Evolutionary conservation across 2,888 invertebrate species (phyloP), one percentile per base, ranked within the genome.

Genomic region (Diloba caeruleocephala): DNA sequence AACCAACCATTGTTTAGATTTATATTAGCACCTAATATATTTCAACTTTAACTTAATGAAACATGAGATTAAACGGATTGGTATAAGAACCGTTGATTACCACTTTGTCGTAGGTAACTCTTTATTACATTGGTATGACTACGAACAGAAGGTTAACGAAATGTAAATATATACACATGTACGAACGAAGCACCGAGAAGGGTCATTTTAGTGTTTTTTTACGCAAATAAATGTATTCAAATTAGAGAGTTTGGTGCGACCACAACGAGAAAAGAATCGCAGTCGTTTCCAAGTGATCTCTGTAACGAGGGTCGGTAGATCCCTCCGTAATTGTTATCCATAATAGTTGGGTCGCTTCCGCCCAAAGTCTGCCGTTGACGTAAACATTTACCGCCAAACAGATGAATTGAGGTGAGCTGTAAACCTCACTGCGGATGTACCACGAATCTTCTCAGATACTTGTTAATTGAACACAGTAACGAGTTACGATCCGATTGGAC

Each of bases 291-390:
- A 78, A 78, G 72, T 79, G 77, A 71, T 70, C 69, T 62, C 45
- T 58, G 66, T 76, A 74, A 78, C 76, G 69, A 72, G 75, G 80
- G 78, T 78, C 60, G 70, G 57, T 62, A 69, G 63, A 71, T 71
- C 76, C 71, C 73, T 65, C 38, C 61, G 71, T 81, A 80, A 82
- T 81, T 80, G 82, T 81, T 78, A 75, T 74, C 71, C 74, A 66
- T 71, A 74, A 72, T 77, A 71, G 74, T 68, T 60, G 74, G 71
- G 68, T 70, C 59, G 44, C 55, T 55, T 62, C 61, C 55, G 44
- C 50, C 48, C 49, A 39, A 52, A 68, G 66, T 51, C 71, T 74
- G 75, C 45, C 58, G 42, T 64, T 77, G 78, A 81, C 79, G 72
- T 64, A 67, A 76, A 76, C 63, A 74, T 74, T 71, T 68, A 58